Evolutionary conservation across 2,113 vertebrate species (phyloP).

Genomic region (Centropus bengalensis): DNA sequence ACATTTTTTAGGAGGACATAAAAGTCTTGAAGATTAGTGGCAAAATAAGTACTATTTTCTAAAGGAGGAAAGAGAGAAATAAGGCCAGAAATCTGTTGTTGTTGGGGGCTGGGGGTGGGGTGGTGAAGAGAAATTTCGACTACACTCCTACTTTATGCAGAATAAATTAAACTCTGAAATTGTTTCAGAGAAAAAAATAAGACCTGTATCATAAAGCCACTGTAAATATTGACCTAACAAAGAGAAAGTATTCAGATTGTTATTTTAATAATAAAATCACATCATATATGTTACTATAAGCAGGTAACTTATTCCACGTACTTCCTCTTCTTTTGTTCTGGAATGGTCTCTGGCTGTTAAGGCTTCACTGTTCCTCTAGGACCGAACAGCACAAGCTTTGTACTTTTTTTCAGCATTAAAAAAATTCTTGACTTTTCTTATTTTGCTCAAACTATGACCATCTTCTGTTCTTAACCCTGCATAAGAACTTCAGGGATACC

Average conservation of each 20-base stretch:
- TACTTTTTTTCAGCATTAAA: conserved; percentile 37
- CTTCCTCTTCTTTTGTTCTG: conserved; percentile 41
- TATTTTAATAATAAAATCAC: conserved; percentile 42
- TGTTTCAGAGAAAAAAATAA: background rate
- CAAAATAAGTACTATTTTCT: background rate
- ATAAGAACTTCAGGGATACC: background rate
- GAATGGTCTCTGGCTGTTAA: background rate
- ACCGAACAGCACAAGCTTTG: background rate
- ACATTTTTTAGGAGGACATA: background rate
- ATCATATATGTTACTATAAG: conserved; percentile 18
- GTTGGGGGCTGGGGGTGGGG: too few species aligned
- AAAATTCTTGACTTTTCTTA: background rate
- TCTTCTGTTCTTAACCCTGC: conserved; percentile 2
- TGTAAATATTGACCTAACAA: conserved; percentile 6
- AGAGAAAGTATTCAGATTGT: conserved; percentile 33
- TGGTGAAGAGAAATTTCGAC: background rate
- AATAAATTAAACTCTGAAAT: background rate
- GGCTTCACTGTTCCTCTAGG: conserved; percentile 16
- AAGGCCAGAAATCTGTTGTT: background rate
- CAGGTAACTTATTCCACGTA: conserved; percentile 26
- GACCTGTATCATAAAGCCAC: background rate
- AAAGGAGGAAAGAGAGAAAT: background rate
- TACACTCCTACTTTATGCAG: background rate
- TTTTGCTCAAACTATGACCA: background rate
- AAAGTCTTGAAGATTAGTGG: background rate